These are phyloP conservation scores for Eleutherodactylus coqui DNA, from an alignment of 2,797 vertebrate species.

Conservation along the genomic window DNA sequence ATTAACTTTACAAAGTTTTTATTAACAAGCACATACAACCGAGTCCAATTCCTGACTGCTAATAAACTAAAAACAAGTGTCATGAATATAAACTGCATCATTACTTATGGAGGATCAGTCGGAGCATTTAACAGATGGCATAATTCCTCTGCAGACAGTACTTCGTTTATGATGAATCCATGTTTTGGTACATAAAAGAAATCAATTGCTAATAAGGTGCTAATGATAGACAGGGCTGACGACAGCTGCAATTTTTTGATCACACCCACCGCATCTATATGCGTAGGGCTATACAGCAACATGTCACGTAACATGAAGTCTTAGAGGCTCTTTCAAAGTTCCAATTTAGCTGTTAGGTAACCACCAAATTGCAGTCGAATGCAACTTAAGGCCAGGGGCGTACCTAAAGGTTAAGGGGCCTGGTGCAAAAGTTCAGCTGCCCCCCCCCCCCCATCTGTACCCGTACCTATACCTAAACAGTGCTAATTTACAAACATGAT, in stretches of 20 bases:
- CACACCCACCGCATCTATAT: constrained; percentile 36
- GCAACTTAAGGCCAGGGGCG: too few species aligned
- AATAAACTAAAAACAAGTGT: not conserved
- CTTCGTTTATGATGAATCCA: constrained; percentile 29
- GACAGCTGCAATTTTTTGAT: constrained; percentile 21
- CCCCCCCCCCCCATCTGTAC: too few species aligned
- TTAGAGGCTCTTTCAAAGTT: too few species aligned
- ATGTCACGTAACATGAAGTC: too few species aligned
- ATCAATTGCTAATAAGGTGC: constrained; percentile 6
- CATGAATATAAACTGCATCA: not conserved
- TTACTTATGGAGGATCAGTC: constrained; percentile 1
- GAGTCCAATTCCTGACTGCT: not conserved
- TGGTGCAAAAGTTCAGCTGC: too few species aligned
- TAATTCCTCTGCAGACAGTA: constrained; percentile 34
- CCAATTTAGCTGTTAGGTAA: too few species aligned
- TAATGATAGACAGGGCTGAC: constrained; percentile 24
- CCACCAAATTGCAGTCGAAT: too few species aligned
- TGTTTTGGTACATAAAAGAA: constrained; percentile 24
- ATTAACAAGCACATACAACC: not conserved
- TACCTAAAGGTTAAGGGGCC: too few species aligned
- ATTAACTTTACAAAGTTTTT: not conserved
- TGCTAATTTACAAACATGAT: too few species aligned
- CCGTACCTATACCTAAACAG: too few species aligned
- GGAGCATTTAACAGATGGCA: not conserved
- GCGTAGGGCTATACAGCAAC: too few species aligned